Percentiles rank a stretch among this genome's conserved stretches.
Evolutionary conservation across 2,888 invertebrate genomes (phyloP).

Genomic region (Cacoxenus indagator): DNA sequence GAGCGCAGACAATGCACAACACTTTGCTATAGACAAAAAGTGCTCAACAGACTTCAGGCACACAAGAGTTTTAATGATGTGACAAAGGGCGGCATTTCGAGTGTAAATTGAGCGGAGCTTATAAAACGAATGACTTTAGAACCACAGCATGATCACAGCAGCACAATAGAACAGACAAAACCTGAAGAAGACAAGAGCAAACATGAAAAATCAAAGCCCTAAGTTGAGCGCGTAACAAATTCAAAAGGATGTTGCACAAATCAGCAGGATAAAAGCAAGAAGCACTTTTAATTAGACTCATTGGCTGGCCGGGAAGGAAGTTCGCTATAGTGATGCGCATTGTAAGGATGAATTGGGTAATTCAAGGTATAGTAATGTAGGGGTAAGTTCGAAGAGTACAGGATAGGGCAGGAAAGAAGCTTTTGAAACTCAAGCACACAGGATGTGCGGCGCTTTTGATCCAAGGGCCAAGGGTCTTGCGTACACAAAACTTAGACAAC

Average conservation of each 20-base stretch:
- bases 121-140: conserved; percentile 14
- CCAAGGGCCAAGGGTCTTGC: conserved; percentile 16
- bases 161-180: too few relatives aligned
- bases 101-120: conserved; percentile 8
- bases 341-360: too few relatives aligned
- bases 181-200: not conserved
- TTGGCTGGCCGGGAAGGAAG: not conserved
- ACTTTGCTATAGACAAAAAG: too few relatives aligned
- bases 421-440: conserved; percentile 59
- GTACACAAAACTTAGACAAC: not conserved
- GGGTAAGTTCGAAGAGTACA: not conserved
- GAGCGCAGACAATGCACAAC: too few relatives aligned
- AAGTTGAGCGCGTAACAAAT: not conserved
- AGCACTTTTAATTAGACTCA: conserved; percentile 9
- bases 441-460: conserved; percentile 56
- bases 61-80: too few relatives aligned
- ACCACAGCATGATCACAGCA: too few relatives aligned
- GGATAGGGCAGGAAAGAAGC: not conserved
- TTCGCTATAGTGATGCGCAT: not conserved
- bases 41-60: too few relatives aligned
- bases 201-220: not conserved
- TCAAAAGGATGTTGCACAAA: not conserved
- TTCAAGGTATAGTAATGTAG: too few relatives aligned
- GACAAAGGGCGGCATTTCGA: conserved; percentile 1
- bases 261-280: not conserved